Evolutionary conservation across 1,140 invertebrate genomes (phyloP), one percentile per base, ranked within the genome.

Genomic region (Aphelinus certus): DNA sequence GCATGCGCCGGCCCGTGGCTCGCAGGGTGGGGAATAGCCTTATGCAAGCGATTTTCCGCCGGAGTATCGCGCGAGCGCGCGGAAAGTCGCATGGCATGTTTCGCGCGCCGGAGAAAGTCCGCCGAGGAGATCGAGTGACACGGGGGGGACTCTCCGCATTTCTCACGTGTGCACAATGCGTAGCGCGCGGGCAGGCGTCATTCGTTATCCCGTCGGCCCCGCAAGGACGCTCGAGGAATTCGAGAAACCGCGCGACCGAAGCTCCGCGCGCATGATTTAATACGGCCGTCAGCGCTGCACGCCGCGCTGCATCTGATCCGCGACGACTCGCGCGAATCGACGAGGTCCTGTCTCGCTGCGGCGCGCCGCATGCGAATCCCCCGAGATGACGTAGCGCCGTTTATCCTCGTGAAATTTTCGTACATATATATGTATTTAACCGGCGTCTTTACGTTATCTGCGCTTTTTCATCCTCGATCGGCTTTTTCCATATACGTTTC

Each of bases 121-220:
- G n/a, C 10, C 49, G 3, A 43, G 26, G n/a, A 73, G 62, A 61
- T 68, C 75, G 71, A 76, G 75, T 77, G 77, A 75, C 76, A 77
- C 60, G 56, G 47, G 26, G 1, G 56, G n/a, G 78, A 55, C 57
- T 53, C 76, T 77, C 60, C 68, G 73, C 75, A 77, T 77, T 79
- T 77, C 68, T 69, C 61, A 64, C 62, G 76, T 79, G 79, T 68
- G 74, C 73, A 80, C 81, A 82, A 82, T 82, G 77, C 77, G 77
- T 81, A 76, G 73, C 79, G 69, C 73, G 73, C 78, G 76, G 77
- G 76, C 76, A 73, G 53, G 75, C 9, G 71, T 76, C 78, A 76
- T 81, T 80, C 81, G 76, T 81, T 76, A 80, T 77, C 68, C 75
- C 63, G 58, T 60, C 53, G 6, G 26, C 26, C 47, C 57, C 46